Evolutionary conservation across 2,113 vertebrate genomes (phyloP), one percentile per base, ranked within the genome.

Genomic region (Desmodus rotundus): DNA sequence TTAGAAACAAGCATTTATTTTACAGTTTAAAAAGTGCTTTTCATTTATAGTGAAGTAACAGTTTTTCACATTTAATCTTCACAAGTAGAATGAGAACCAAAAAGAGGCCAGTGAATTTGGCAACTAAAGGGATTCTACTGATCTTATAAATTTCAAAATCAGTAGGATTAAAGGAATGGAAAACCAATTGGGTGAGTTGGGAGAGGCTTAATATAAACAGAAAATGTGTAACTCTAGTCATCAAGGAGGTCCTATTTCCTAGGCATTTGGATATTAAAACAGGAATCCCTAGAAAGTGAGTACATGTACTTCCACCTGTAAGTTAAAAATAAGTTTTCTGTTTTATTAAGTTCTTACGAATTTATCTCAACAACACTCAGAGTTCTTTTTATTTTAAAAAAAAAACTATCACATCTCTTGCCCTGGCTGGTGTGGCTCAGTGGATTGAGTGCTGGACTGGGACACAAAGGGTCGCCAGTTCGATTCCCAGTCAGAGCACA

Each of bases 271-370:
- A 63, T 68, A 74, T 88, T 73, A 80, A 97, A 72, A 92, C 73
- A 15, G 24, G 11, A 50, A 47, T 83, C 24, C 16, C 63, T 67
- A 91, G 76, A 95, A 87, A 73, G 63, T 77, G 61, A 83, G 61
- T 58, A n/a, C 31, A 94, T 65, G 22, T 61, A 84, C 28, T 88
- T 93, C 84, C 4, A 56, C 70, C 15, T 73, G 0, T 31, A 91
- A 84, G 43, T 73, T 73, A 81, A 92, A 77, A 89, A 74, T 74
- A 47, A 95, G 15, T 82, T 91, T 95, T 91, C 68, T 67, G 22
- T 77, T 16, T 83, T 93, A 72, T 77, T 95, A 93, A 84, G 33
- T 84, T 26, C 22, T 63, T 43, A 81, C 54, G 38, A 74, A 92
- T 85, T 74, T 91, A 54, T 74, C 85, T 95, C 8, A 84, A 88